Evolutionary conservation across 1,140 invertebrate species (phyloP), one percentile per base, ranked within the genome.

Genomic region (Diorhabda sublineata): DNA sequence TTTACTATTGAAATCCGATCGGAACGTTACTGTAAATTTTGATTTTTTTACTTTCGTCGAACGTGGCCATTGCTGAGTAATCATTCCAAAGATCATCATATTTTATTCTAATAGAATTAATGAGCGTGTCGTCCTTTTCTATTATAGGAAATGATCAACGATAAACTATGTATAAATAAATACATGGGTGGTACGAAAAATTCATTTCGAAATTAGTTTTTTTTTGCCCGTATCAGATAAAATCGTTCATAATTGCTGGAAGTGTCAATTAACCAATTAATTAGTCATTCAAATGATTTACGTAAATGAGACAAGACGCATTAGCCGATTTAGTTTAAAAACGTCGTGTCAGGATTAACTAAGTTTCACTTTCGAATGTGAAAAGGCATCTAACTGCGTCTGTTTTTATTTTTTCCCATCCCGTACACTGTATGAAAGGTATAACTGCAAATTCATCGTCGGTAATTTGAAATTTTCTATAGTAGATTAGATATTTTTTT

Each of bases 291-390:
- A 4, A 60, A 58, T 67, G 65, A 67, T 67, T 67, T 67, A 58
- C 65, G 63, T 68, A 63, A 26, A 26, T 26, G 26, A 26, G 60
- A 63, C 66, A 60, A 45, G 56, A 67, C 45, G 42, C 3, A 67
- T 45, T 59, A 61, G 42, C 61, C 26, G 43, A 42, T 26, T 9
- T 7, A 42, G 11, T 62, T 61, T 26, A 43, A 56, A 63, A 62
- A 68, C 57, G 43, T 61, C 26, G 43, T 61, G 66, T 42, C 60
- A 26, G 42, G 2, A 5, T n/a, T 26, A 42, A 9, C 42, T 42
- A 8, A n/a, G 26, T 56, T 68, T 61, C 67, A 68, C 67, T 68
- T 68, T 68, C 60, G 42, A 60, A 67, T 65, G 7, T 58, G 61
- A 63, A 63, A 63, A 44, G 61, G 42, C 45, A 26, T 44, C 61